Evolutionary conservation across 2,888 invertebrate genomes (phyloP).

Genomic region (Ectemnius lituratus): DNA sequence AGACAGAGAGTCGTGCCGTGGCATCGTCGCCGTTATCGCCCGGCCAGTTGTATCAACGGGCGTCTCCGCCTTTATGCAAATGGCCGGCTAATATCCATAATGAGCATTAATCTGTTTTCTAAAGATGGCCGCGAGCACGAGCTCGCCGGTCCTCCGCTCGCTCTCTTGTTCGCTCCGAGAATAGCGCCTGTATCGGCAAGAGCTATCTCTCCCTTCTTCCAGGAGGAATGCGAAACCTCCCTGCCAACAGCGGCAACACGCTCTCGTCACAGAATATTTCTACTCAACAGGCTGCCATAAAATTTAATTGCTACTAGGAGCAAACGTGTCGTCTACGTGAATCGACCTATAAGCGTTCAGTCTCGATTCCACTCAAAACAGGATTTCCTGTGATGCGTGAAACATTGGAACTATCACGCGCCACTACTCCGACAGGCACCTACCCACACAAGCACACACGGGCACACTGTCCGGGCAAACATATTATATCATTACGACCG

Average conservation of each 20-base stretch:
- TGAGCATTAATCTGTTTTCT: constrained; percentile 70
- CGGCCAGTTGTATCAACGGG: constrained; percentile 66
- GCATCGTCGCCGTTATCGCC: constrained; percentile 64
- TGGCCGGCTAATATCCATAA: constrained; percentile 71
- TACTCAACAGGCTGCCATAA: constrained; percentile 28
- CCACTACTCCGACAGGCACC: no score
- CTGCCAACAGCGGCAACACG: constrained; percentile 12
- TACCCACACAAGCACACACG: no score
- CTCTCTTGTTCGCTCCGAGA: neutral
- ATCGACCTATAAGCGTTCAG: neutral
- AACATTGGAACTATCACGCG: no score
- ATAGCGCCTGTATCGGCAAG: constrained; percentile 2
- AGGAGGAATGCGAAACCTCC: constrained; percentile 15
- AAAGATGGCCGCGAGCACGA: constrained; percentile 63
- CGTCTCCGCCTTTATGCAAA: constrained; percentile 72
- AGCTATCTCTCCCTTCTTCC: no score
- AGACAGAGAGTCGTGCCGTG: constrained; percentile 36
- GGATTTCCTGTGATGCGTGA: no score
- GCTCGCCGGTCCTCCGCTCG: constrained; percentile 14
- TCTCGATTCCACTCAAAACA: neutral
- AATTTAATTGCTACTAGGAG: constrained; percentile 29
- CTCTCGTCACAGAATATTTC: neutral
- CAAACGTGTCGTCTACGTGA: neutral
- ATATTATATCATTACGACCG: no score
- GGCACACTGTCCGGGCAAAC: no score